phyloP scores from a whole-genome alignment of 2,113 vertebrate species.

The Tonatia bakeri region DNA sequence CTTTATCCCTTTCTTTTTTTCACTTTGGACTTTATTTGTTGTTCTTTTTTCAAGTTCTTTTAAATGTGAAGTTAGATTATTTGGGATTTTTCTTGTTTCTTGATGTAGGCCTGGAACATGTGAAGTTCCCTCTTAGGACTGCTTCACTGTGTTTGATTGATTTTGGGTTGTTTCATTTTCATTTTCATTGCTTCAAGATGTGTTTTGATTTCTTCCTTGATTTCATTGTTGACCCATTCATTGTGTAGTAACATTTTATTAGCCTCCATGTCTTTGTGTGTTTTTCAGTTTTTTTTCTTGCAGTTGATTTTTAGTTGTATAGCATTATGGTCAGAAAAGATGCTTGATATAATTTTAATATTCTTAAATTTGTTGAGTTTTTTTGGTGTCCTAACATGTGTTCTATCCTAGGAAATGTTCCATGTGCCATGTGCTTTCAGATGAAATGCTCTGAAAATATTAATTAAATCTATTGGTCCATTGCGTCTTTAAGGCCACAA shows the following conservation, averaged over 20 bases:
- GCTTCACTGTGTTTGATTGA: not conserved
- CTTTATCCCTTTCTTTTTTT: not conserved
- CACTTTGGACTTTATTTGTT: not conserved
- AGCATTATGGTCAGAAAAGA: too few relatives aligned
- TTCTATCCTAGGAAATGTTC: not conserved
- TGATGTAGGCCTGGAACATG: not conserved
- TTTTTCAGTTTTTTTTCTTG: too few relatives aligned
- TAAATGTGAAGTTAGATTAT: not conserved
- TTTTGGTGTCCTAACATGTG: too few relatives aligned
- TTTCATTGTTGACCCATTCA: too few relatives aligned
- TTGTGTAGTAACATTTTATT: too few relatives aligned
- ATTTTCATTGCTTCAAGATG: not conserved
- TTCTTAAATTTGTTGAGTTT: too few relatives aligned
- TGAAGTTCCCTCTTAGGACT: not conserved
- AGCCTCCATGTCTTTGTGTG: too few relatives aligned
- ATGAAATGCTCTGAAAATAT: not conserved
- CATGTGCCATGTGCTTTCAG: not conserved
- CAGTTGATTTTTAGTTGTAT: too few relatives aligned
- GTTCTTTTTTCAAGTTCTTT: not conserved
- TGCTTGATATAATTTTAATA: too few relatives aligned
- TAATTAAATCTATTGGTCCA: not conserved
- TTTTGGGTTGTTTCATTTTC: not conserved
- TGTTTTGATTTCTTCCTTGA: not conserved
- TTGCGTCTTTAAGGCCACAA: too few relatives aligned
- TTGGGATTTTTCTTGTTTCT: not conserved